Conservation (phyloP, 2,113 vertebrate genomes). For the Brachionichthys hirsutus region DNA sequence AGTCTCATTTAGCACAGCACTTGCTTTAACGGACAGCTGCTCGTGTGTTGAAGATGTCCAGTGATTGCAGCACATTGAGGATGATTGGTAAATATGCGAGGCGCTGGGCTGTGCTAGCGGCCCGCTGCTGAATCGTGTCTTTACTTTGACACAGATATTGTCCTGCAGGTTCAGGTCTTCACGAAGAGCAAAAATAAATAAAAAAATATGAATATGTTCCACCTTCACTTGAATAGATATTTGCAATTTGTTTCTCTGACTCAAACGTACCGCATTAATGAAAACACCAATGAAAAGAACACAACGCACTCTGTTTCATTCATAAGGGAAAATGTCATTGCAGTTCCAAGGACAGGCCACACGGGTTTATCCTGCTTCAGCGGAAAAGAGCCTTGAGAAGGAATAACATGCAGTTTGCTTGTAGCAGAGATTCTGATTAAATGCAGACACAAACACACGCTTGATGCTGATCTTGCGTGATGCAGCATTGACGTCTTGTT, state of each 20-base stretch:
- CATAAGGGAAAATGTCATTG: slow-evolving; percentile 5
- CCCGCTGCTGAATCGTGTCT: not conserved
- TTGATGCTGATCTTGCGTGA: too few species aligned
- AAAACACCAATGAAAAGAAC: too few species aligned
- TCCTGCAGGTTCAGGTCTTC: too few species aligned
- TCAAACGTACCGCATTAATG: too few species aligned
- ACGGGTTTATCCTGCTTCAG: slow-evolving; percentile 21
- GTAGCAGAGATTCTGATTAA: not conserved
- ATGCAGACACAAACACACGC: slow-evolving; percentile 18
- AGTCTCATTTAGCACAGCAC: slow-evolving; percentile 23
- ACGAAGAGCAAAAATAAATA: too few species aligned
- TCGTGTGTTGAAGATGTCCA: slow-evolving; percentile 22
- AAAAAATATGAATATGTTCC: too few species aligned
- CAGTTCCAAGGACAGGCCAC: slow-evolving; percentile 27
- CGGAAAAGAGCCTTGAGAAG: slow-evolving; percentile 28
- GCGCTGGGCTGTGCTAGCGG: not conserved
- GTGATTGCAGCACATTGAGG: not conserved
- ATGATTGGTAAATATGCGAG: too few species aligned
- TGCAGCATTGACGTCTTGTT: too few species aligned
- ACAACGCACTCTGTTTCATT: not conserved
- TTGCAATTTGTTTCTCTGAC: too few species aligned
- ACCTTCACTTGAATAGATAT: too few species aligned
- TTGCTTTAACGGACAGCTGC: slow-evolving; percentile 38
- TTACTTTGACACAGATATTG: too few species aligned
- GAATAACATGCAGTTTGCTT: slow-evolving; percentile 1